These are phyloP conservation scores for Anarsia innoxiella DNA, from an alignment of 2,888 invertebrate species.

Conservation along the genomic window DNA sequence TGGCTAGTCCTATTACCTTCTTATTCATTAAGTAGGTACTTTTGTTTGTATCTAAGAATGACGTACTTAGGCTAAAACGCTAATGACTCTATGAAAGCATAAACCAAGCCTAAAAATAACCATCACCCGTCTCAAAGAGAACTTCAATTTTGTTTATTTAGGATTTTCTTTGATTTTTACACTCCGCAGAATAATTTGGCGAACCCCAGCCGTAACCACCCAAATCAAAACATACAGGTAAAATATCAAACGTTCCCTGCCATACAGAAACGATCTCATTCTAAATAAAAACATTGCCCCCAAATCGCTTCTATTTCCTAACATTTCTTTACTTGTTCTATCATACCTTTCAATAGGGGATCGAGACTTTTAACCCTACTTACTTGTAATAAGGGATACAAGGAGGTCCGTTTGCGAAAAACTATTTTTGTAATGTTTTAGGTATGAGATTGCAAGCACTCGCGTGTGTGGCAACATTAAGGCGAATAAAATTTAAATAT, in stretches of 20 bases:
- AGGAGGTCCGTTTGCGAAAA: constrained; percentile 1
- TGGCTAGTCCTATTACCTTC: too few relatives aligned
- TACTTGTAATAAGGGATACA: constrained; percentile 19
- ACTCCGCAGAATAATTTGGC: constrained; percentile 13
- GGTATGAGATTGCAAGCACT: constrained; percentile 66
- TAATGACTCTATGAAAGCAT: too few relatives aligned
- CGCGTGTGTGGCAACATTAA: constrained; percentile 71
- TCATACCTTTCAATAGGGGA: too few relatives aligned
- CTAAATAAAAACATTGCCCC: constrained; percentile 72
- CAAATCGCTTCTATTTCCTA: constrained; percentile 63
- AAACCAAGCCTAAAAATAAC: too few relatives aligned
- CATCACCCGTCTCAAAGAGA: too few relatives aligned
- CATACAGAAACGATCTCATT: constrained; percentile 57
- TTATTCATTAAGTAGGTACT: too few relatives aligned
- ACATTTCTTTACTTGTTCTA: constrained; percentile 48
- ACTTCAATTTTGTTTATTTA: constrained; percentile 9
- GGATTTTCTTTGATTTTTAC: constrained; percentile 16
- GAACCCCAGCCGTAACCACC: constrained; percentile 21
- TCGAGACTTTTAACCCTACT: constrained; percentile 27
- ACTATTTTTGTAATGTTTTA: constrained; percentile 37
- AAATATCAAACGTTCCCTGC: constrained; percentile 50
- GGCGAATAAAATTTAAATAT: constrained; percentile 74
- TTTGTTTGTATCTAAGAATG: too few relatives aligned
- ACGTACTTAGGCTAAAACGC: too few relatives aligned
- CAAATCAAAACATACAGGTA: constrained; percentile 65